phyloP scores from a whole-genome alignment of 2,113 vertebrate genomes.

The Stigmatopora nigra region DNA sequence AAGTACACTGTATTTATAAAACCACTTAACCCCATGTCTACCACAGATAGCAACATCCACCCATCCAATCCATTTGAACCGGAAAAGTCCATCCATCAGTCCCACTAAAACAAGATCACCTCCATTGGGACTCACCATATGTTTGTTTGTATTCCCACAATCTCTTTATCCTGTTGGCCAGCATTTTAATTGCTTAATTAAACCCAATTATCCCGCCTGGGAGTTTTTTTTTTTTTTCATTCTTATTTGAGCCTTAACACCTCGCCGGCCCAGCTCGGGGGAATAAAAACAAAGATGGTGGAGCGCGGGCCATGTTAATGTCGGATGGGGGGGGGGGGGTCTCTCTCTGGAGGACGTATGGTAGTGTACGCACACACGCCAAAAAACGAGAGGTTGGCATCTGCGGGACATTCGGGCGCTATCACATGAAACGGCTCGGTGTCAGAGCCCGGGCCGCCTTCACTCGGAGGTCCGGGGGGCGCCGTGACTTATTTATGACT shows the following conservation, averaged over 20 bases:
- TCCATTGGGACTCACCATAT: neutral
- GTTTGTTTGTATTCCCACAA: constrained; percentile 1
- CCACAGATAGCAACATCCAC: too few species aligned
- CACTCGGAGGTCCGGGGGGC: constrained; percentile 66
- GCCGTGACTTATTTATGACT: constrained; percentile 73
- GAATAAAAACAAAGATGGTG: constrained; percentile 18
- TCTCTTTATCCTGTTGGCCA: neutral
- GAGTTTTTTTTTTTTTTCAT: constrained; percentile 8
- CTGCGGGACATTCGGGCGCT: constrained; percentile 57
- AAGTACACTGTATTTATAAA: too few species aligned
- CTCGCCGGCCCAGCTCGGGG: constrained; percentile 28
- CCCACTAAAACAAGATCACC: neutral
- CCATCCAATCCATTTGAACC: too few species aligned
- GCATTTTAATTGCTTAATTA: constrained; percentile 66
- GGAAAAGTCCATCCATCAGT: neutral
- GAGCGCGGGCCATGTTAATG: constrained; percentile 17
- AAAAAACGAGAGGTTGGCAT: constrained; percentile 41
- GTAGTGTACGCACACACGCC: constrained; percentile 33
- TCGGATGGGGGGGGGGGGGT: neutral
- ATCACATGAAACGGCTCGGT: constrained; percentile 65
- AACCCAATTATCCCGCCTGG: constrained; percentile 61
- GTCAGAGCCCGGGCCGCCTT: constrained; percentile 60
- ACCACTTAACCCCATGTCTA: too few species aligned
- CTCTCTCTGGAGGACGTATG: constrained; percentile 49
- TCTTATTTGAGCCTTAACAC: constrained; percentile 25